Evolutionary conservation across 2,113 vertebrate species (phyloP).

Genomic region (Collichthys lucidus): DNA sequence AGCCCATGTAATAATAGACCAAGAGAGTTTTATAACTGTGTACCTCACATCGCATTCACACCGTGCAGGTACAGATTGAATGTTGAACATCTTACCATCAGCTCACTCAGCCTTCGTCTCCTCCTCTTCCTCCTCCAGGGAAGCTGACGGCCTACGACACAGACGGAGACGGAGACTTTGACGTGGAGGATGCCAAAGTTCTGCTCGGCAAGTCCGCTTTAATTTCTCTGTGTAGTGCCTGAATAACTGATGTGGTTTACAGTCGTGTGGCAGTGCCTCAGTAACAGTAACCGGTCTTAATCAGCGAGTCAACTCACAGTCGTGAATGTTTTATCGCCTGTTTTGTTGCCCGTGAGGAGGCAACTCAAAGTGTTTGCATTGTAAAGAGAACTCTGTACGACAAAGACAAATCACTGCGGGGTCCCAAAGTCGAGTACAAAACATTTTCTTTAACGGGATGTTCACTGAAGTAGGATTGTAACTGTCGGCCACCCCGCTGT

Average conservation of each 20-base stretch:
- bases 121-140: slow-evolving; percentile 79
- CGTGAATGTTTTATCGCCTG: neutral
- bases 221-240: neutral
- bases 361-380: neutral
- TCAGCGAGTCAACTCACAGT: neutral
- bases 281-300: neutral
- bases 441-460: no score
- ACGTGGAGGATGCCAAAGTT: slow-evolving; percentile 95
- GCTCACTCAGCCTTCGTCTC: neutral
- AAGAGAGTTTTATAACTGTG: no score
- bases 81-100: neutral
- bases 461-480: no score
- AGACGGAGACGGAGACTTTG: slow-evolving; percentile 97
- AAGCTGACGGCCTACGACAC: slow-evolving; percentile 93
- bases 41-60: no score
- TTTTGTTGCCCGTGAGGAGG: neutral
- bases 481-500: no score
- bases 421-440: no score
- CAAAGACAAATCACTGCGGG: no score
- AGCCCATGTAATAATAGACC: no score
- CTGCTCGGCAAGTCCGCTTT: slow-evolving; percentile 91
- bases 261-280: neutral
- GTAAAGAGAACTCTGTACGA: no score
- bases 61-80: no score
- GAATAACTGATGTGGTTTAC: slow-evolving; percentile 15